A percentile compares a stretch with the other conserved stretches of the same genome.
Evolutionary conservation across 2,888 invertebrate species (phyloP).

Genomic region (Tipula confusa): DNA sequence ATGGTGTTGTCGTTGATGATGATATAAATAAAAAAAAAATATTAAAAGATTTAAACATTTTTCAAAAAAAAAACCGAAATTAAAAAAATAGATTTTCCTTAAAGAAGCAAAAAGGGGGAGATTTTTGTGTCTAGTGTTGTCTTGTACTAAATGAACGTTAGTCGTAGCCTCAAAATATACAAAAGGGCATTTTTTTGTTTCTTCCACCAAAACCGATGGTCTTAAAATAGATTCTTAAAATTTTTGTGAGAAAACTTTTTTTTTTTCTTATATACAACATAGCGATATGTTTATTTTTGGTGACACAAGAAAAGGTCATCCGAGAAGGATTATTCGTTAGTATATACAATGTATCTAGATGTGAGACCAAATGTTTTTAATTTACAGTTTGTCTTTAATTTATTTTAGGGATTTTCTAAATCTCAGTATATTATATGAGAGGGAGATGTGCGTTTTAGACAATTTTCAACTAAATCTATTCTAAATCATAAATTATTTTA

Average conservation of each 20-base stretch:
- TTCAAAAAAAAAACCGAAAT: not conserved
- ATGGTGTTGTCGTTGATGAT: not conserved
- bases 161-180: not conserved
- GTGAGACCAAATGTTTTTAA: not conserved
- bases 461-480: too few species aligned
- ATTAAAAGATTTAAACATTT: not conserved
- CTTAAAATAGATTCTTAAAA: not conserved
- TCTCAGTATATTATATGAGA: too few species aligned
- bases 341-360: not conserved
- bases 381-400: not conserved
- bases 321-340: not conserved
- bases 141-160: not conserved
- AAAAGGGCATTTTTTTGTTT: not conserved
- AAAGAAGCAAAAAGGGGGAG: not conserved
- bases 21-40: not conserved
- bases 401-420: not conserved
- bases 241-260: not conserved
- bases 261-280: not conserved
- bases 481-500: too few species aligned
- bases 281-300: not conserved
- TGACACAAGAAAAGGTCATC: not conserved
- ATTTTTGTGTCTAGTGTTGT: not conserved
- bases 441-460: too few species aligned
- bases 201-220: not conserved
- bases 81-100: not conserved